Evolutionary conservation across 1,140 invertebrate species (phyloP), one percentile per base, ranked within the genome.

Genomic region (Pseudachorutes palmiensis): DNA sequence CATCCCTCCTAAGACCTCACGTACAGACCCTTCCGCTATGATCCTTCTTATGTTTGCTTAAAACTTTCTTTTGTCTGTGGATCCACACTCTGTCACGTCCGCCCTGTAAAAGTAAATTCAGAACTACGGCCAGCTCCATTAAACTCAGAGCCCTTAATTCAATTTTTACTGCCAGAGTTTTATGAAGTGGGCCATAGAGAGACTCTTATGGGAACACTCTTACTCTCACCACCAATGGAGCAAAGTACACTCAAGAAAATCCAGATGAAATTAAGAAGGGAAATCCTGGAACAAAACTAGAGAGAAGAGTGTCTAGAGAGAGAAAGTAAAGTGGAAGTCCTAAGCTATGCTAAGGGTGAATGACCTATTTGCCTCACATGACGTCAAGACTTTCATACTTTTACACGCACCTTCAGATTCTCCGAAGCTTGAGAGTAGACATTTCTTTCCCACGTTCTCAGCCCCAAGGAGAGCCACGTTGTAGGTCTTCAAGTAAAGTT

Each of bases 401-500:
- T 45, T 45, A 12, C 24, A 55, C 24, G 12, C 24, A 55, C 51
- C 51, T 55, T 55, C 51, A 55, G 51, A 14, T 55, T 55, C 51
- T 55, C 51, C 51, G 5, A 55, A 24, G 51, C 51, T 55, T 12
- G 51, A 55, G 51, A 55, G 51, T 14, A 55, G 51, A 5, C 12
- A 55, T 24, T 55, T 55, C 24, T 55, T 55, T 24, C 51, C 51
- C 51, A 55, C 51, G 51, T 55, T 55, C 24, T 55, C 51, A 14
- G 12, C 5, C 24, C 51, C 51, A 19, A 55, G 51, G 51, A 55
- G 51, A 26, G 51, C 51, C 3, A 55, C 51, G 24, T 55, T 55
- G 51, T 55, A 55, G 51, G 51, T 55, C 51, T 55, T 55, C 51
- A 55, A 55, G 24, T 55, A 55, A 22, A 55, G 51, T 55, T 55